Evolutionary conservation across 1,140 invertebrate genomes (phyloP).

Genomic region (Penaeus japonicus): DNA sequence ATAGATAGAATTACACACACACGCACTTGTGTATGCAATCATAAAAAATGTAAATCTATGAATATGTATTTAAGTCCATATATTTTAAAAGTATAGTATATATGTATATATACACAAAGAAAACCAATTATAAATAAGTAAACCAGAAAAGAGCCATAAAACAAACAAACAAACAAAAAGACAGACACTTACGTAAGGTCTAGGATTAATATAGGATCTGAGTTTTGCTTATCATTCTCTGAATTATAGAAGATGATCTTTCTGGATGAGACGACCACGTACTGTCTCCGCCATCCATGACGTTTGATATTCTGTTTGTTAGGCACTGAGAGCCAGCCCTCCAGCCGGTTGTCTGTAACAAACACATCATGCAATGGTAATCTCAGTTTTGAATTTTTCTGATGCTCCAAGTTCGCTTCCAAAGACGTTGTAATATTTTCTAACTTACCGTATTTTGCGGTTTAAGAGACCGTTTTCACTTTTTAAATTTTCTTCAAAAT

Average conservation of each 20-base stretch:
- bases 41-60: too few relatives aligned
- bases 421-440: too few relatives aligned
- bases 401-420: background rate
- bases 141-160: background rate
- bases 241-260: slow-evolving; percentile 98
- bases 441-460: too few relatives aligned
- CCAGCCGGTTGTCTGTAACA: slow-evolving; percentile 77
- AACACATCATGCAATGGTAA: slow-evolving; percentile 32
- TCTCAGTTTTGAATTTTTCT: background rate
- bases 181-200: slow-evolving; percentile 72
- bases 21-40: too few relatives aligned
- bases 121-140: background rate
- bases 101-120: too few relatives aligned
- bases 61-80: too few relatives aligned
- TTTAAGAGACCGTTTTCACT: too few relatives aligned
- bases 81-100: too few relatives aligned
- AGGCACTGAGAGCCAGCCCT: slow-evolving; percentile 95
- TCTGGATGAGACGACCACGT: slow-evolving; percentile 94
- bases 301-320: slow-evolving; percentile 94
- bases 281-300: slow-evolving; percentile 97
- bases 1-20: too few relatives aligned
- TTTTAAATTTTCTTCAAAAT: too few relatives aligned
- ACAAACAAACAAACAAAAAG: background rate
- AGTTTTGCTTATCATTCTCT: slow-evolving; percentile 93
- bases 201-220: slow-evolving; percentile 91